phyloP scores from a whole-genome alignment of 2,888 invertebrate species.

The Agrochola macilenta region DNA sequence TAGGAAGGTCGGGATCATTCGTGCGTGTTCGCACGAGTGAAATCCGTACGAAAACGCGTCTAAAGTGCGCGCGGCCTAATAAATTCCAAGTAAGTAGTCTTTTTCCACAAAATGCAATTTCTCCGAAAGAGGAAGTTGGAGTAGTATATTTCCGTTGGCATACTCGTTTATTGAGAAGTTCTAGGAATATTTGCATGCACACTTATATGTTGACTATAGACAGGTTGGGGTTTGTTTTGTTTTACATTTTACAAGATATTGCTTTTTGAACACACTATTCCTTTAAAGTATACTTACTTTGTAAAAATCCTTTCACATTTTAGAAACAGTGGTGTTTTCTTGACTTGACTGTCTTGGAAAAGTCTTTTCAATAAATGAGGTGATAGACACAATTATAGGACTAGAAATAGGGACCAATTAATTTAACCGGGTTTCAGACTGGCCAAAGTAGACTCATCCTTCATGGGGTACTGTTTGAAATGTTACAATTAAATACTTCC shows the following conservation, averaged over 20 bases:
- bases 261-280: neutral
- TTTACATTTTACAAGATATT: constrained; percentile 34
- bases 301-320: neutral
- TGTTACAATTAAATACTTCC: too few species aligned
- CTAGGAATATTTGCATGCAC: constrained; percentile 7
- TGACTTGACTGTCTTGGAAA: too few species aligned
- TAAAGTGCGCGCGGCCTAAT: too few species aligned
- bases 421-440: too few species aligned
- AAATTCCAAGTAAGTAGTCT: neutral
- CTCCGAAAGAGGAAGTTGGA: neutral
- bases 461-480: too few species aligned
- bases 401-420: too few species aligned
- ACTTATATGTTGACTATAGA: constrained; percentile 12
- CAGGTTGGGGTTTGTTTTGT: constrained; percentile 15
- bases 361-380: too few species aligned
- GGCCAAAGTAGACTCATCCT: too few species aligned
- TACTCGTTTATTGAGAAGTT: constrained; percentile 5
- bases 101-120: neutral
- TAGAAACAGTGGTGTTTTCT: neutral
- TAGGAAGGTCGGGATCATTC: too few species aligned
- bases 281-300: neutral
- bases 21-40: too few species aligned
- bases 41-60: too few species aligned
- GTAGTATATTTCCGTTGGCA: neutral
- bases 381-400: too few species aligned